These are phyloP conservation scores for Drosophila yakuba DNA, from an alignment of 1,140 invertebrate genomes.

Conservation along the genomic window DNA sequence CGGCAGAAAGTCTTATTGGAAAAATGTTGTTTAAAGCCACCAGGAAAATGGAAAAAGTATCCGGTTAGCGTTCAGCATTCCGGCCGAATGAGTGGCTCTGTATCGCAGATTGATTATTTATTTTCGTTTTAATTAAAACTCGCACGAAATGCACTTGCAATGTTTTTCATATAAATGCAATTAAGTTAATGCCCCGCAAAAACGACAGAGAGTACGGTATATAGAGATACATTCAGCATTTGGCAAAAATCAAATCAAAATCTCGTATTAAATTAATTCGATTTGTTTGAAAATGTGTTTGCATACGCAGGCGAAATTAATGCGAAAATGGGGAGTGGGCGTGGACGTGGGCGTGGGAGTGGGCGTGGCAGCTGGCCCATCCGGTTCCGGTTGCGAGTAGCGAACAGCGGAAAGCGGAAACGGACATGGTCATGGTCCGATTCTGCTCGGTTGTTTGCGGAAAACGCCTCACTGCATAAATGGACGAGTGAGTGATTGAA, in stretches of 20 bases:
- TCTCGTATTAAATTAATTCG: constrained; percentile 77
- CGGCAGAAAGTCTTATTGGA: constrained; percentile 13
- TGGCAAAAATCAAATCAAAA: constrained; percentile 69
- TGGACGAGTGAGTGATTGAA: constrained; percentile 56
- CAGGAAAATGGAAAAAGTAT: constrained; percentile 1
- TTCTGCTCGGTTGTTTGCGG: constrained; percentile 40
- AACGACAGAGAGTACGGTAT: constrained; percentile 1
- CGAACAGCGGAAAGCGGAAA: constrained; percentile 56
- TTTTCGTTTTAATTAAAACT: constrained; percentile 68
- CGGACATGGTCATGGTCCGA: constrained; percentile 63
- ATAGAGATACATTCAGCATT: constrained; percentile 53
- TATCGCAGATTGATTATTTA: constrained; percentile 29
- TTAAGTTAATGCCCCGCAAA: constrained; percentile 66
- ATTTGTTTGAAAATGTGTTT: constrained; percentile 81
- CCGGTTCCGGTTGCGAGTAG: constrained; percentile 48
- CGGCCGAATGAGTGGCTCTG: neutral
- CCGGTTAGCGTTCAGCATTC: neutral
- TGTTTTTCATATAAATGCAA: constrained; percentile 75
- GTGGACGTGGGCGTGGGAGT: neutral
- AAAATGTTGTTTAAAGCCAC: constrained; percentile 24
- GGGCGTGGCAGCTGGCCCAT: constrained; percentile 6
- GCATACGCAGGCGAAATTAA: constrained; percentile 80
- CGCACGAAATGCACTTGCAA: constrained; percentile 50
- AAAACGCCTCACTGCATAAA: constrained; percentile 72
- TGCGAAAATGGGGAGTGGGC: constrained; percentile 48